A percentile compares a stretch with the other conserved stretches of the same genome.
phyloP scores from a whole-genome alignment of 2,888 invertebrate genomes.

The Belgica antarctica region DNA sequence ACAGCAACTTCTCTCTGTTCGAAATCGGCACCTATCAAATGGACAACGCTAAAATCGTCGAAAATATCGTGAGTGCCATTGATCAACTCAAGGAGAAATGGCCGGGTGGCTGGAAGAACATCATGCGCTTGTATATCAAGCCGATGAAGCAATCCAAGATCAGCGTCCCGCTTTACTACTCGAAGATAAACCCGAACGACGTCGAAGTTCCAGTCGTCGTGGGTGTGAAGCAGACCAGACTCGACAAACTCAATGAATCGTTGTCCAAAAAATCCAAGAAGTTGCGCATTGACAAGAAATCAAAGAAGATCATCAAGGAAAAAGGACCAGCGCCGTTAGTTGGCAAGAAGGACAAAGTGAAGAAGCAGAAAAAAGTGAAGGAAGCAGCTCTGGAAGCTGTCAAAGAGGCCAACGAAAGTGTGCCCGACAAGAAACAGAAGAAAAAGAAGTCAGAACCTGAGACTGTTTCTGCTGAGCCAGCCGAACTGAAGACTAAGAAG shows the following conservation, averaged over 20 bases:
- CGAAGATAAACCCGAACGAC: conserved; percentile 35
- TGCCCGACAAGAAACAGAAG: background rate
- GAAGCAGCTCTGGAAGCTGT: background rate
- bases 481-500: background rate
- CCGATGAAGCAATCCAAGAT: conserved; percentile 31
- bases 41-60: conserved; percentile 14
- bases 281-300: conserved; percentile 10
- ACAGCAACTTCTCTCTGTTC: conserved; percentile 16
- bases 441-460: conserved; percentile 8
- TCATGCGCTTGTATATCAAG: conserved; percentile 10
- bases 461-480: background rate
- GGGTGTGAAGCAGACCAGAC: conserved; percentile 9
- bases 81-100: conserved; percentile 37
- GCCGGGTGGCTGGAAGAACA: conserved; percentile 40
- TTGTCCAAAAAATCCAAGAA: conserved; percentile 28
- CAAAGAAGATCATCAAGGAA: conserved; percentile 16
- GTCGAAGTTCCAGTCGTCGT: conserved; percentile 32
- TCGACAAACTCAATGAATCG: conserved; percentile 18
- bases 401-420: background rate
- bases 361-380: background rate
- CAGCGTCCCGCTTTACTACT: conserved; percentile 30
- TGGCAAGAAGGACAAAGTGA: conserved; percentile 32
- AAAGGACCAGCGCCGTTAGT: background rate
- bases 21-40: conserved; percentile 32
- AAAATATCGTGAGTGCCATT: conserved; percentile 12